Evolutionary conservation across 2,113 vertebrate genomes (phyloP).

Genomic region (Canis aureus): DNA sequence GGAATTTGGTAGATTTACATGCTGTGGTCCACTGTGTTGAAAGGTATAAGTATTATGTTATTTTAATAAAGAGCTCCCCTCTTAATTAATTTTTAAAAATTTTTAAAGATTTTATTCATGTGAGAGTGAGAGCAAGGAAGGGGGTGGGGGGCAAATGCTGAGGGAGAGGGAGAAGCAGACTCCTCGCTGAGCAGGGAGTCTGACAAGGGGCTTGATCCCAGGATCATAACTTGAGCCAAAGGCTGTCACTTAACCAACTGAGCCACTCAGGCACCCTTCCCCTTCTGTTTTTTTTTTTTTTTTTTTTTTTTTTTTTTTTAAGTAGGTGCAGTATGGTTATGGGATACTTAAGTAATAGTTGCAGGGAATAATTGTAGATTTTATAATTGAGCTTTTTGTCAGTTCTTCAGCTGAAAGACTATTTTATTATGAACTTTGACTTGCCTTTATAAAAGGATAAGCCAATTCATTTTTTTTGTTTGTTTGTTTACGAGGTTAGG

Average conservation of each 20-base stretch:
- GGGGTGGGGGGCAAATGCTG: no score
- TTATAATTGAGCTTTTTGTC: constrained; percentile 32
- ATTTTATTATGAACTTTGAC: neutral
- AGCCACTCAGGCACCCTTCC: neutral
- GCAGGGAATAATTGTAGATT: constrained; percentile 1
- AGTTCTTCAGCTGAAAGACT: neutral
- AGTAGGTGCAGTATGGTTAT: neutral
- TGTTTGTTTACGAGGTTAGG: neutral
- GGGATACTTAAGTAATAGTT: neutral
- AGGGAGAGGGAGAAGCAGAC: neutral
- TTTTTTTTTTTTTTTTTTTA: neutral
- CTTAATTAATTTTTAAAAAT: neutral
- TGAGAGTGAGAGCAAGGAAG: neutral
- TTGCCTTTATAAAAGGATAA: constrained; percentile 40
- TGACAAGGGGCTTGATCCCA: neutral
- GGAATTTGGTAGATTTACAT: constrained; percentile 28
- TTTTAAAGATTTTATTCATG: neutral
- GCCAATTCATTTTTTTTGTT: neutral
- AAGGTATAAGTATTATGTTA: neutral
- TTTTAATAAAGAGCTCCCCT: neutral
- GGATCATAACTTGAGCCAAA: neutral
- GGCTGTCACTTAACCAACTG: no score
- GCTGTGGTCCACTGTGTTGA: neutral
- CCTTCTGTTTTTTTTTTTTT: neutral
- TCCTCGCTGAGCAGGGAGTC: neutral